Conservation (phyloP, 2,888 invertebrate genomes). For the Cephus nigrinus region DNA sequence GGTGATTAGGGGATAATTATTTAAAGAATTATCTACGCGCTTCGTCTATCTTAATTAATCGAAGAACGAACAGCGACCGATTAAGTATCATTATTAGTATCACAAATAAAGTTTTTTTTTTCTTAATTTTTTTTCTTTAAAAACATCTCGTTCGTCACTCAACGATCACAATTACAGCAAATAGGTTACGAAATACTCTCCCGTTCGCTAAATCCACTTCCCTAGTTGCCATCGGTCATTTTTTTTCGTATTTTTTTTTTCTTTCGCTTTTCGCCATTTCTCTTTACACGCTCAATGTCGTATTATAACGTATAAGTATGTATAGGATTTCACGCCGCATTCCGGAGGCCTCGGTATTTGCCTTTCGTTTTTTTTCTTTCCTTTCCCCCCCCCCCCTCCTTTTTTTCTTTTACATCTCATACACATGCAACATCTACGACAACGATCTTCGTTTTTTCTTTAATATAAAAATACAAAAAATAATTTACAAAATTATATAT, state of each 20-base stretch:
- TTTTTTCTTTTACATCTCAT: conserved; percentile 39
- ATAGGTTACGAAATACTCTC: conserved; percentile 12
- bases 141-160: conserved; percentile 3
- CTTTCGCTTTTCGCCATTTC: background rate
- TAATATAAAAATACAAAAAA: conserved; percentile 62
- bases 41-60: conserved; percentile 8
- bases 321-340: no score
- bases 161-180: conserved; percentile 11
- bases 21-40: background rate
- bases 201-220: no score
- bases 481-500: conserved; percentile 62
- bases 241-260: background rate
- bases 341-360: background rate
- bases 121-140: conserved; percentile 6
- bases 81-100: conserved; percentile 17
- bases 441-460: conserved; percentile 36
- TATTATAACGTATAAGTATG: no score
- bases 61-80: conserved; percentile 17
- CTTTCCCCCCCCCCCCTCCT: conserved; percentile 7
- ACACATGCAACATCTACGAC: conserved; percentile 12
- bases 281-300: background rate
- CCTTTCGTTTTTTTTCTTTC: conserved; percentile 16
- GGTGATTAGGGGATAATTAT: background rate
- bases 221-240: no score
- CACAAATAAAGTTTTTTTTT: conserved; percentile 15